These are phyloP conservation scores for Tiphia femorata DNA, from an alignment of 2,888 invertebrate species.

Conservation along the genomic window DNA sequence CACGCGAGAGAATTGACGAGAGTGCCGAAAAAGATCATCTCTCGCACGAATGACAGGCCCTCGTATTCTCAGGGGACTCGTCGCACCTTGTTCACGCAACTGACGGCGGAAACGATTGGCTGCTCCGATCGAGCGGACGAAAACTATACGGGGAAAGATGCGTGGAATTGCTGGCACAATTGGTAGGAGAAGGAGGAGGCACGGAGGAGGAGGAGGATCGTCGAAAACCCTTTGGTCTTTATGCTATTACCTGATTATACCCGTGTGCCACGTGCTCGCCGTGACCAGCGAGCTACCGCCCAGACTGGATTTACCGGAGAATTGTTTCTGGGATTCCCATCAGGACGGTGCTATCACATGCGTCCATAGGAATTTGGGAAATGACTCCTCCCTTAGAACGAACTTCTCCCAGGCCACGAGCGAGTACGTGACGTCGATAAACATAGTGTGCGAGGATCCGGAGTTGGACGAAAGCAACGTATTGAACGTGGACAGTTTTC, in stretches of 20 bases:
- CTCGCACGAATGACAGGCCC: too few relatives aligned
- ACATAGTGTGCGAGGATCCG: conserved; percentile 51
- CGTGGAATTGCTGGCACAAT: conserved; percentile 33
- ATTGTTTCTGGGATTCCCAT: conserved; percentile 79
- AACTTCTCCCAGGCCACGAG: conserved; percentile 86
- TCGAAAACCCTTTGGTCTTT: too few relatives aligned
- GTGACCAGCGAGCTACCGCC: conserved; percentile 69
- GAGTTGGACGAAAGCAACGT: conserved; percentile 24
- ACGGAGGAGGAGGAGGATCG: not conserved
- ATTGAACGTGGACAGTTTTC: conserved; percentile 73
- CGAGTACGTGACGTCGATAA: conserved; percentile 70
- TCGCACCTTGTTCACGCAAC: too few relatives aligned
- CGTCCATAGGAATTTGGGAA: conserved; percentile 72
- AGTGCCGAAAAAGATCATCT: too few relatives aligned
- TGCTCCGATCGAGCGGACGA: not conserved
- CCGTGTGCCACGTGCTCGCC: conserved; percentile 56
- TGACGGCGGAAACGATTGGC: too few relatives aligned
- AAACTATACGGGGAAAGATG: conserved; percentile 31
- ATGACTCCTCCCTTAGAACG: conserved; percentile 70
- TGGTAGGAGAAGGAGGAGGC: too few relatives aligned
- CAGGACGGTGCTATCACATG: conserved; percentile 70
- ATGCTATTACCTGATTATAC: conserved; percentile 38
- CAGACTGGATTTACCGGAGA: conserved; percentile 86
- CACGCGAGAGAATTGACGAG: too few relatives aligned
- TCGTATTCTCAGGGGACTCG: too few relatives aligned